phyloP scores from a whole-genome alignment of 2,113 vertebrate species.

The Tichodroma muraria region DNA sequence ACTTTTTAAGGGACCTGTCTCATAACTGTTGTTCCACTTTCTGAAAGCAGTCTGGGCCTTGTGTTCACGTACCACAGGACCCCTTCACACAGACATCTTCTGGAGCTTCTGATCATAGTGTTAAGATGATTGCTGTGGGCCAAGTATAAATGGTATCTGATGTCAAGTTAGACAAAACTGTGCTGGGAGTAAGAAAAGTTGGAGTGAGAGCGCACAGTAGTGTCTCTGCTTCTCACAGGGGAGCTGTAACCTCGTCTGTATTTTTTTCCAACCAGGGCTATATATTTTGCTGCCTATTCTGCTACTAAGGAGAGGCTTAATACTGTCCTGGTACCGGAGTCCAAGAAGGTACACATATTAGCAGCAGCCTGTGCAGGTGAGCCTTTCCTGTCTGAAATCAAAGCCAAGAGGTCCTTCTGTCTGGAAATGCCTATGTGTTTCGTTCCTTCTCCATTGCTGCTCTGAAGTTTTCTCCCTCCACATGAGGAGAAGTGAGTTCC shows the following conservation, averaged over 20 bases:
- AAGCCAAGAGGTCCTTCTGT: background rate
- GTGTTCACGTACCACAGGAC: background rate
- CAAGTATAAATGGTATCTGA: background rate
- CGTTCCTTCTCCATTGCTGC: background rate
- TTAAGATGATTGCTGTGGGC: background rate
- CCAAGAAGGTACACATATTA: conserved; percentile 61
- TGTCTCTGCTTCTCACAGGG: background rate
- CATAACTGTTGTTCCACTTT: background rate
- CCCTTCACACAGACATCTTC: background rate
- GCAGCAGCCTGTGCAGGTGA: conserved; percentile 66
- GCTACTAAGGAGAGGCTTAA: conserved; percentile 58
- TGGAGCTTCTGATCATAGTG: background rate
- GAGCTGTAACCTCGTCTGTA: background rate
- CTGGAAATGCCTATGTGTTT: background rate
- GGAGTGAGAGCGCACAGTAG: background rate
- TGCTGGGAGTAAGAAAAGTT: background rate
- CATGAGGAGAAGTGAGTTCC: background rate
- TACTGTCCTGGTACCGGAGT: conserved; percentile 39
- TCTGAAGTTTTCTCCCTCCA: background rate
- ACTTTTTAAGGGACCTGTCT: background rate
- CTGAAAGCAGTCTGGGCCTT: background rate
- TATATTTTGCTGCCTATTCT: conserved; percentile 69
- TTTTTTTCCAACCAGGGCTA: conserved; percentile 46
- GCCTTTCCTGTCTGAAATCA: background rate
- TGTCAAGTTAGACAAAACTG: background rate